Conservation (phyloP, 1,140 invertebrate genomes). For the Oryzaephilus surinamensis region DNA sequence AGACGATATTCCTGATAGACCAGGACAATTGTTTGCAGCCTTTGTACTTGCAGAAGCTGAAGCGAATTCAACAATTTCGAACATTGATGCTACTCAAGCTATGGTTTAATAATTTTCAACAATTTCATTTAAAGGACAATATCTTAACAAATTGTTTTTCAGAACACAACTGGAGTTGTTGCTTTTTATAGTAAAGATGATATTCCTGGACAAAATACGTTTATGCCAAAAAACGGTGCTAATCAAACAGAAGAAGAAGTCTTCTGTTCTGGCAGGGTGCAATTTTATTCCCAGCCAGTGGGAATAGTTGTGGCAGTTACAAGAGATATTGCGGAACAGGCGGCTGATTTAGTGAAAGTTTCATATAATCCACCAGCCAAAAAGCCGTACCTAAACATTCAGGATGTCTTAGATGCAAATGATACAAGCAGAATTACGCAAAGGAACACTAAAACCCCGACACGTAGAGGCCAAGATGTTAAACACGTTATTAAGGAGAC, state of each 20-base stretch:
- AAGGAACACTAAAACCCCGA: too few relatives aligned
- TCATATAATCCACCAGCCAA: conserved; percentile 42
- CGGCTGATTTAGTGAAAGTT: conserved; percentile 55
- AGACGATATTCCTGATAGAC: conserved; percentile 44
- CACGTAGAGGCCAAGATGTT: conserved; percentile 20
- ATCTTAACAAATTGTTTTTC: too few relatives aligned
- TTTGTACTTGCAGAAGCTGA: conserved; percentile 47
- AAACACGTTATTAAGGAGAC: conserved; percentile 37
- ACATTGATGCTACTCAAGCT: conserved; percentile 47
- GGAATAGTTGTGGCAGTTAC: conserved; percentile 58
- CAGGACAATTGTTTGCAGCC: conserved; percentile 49
- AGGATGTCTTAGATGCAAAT: conserved; percentile 39
- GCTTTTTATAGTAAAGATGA: conserved; percentile 64
- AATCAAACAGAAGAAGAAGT: conserved; percentile 40
- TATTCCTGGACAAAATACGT: conserved; percentile 61
- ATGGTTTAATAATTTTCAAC: too few relatives aligned
- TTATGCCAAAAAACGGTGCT: conserved; percentile 28
- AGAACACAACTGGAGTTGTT: conserved; percentile 46
- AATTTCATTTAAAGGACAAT: too few relatives aligned
- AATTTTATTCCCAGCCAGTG: conserved; percentile 59
- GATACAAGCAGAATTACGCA: conserved; percentile 16
- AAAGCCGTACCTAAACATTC: conserved; percentile 49
- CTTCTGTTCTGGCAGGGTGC: conserved; percentile 40
- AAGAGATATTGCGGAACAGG: conserved; percentile 47
- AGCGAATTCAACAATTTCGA: conserved; percentile 40